Percentiles rank a stretch among this genome's conserved stretches.
These are phyloP conservation scores for Lucinisca nassula DNA, from an alignment of 2,888 invertebrate genomes.

Conservation along the genomic window DNA sequence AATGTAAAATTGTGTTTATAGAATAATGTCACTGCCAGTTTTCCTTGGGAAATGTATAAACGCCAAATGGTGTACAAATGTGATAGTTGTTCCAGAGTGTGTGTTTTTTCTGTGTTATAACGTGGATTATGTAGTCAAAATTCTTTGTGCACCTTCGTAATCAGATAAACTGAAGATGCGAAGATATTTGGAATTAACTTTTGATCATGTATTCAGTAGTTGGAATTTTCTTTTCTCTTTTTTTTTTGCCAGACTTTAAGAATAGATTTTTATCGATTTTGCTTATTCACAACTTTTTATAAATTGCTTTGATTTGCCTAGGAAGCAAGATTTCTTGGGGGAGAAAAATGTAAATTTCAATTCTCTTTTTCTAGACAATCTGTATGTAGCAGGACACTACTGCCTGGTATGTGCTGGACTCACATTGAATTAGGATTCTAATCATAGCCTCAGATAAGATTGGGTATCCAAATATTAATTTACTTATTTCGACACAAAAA, in stretches of 20 bases:
- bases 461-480: too few species aligned
- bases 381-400: too few species aligned
- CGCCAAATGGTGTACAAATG: not conserved
- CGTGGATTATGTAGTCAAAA: not conserved
- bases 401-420: too few species aligned
- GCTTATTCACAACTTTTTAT: not conserved
- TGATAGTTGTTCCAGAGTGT: not conserved
- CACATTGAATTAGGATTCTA: too few species aligned
- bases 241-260: not conserved
- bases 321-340: not conserved
- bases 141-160: too few species aligned
- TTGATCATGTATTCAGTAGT: not conserved
- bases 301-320: not conserved
- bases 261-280: not conserved
- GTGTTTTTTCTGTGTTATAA: slow-evolving; percentile 6
- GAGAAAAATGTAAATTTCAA: not conserved
- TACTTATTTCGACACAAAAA: too few species aligned
- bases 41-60: not conserved
- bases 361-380: not conserved
- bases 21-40: not conserved
- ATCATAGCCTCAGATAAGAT: too few species aligned
- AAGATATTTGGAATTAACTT: too few species aligned
- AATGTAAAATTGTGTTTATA: too few species aligned
- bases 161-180: too few species aligned
- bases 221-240: not conserved